Conservation (phyloP, 2,888 invertebrate species). For the Morpho helenor region DNA sequence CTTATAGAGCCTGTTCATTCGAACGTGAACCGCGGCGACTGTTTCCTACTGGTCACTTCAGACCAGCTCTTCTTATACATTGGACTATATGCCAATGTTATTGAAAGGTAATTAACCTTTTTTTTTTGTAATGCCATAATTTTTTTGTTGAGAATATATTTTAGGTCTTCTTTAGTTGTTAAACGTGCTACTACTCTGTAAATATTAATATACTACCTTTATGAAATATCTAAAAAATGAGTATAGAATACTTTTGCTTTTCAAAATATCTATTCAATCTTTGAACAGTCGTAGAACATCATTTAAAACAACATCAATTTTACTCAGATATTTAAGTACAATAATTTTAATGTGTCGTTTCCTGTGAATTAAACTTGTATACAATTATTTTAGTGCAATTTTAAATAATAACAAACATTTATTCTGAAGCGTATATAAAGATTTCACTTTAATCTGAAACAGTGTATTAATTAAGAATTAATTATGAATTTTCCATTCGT, state of each 20-base stretch:
- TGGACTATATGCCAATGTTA: conserved; percentile 94
- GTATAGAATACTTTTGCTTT: too few species aligned
- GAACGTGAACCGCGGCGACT: conserved; percentile 94
- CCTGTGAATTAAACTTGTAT: background rate
- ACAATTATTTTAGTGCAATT: background rate
- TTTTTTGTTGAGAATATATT: too few species aligned
- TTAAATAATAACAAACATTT: background rate
- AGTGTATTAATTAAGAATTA: background rate
- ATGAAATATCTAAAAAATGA: too few species aligned
- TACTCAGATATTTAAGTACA: background rate
- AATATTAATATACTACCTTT: too few species aligned
- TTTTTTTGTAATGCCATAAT: too few species aligned
- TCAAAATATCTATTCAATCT: too few species aligned
- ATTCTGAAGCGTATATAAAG: background rate
- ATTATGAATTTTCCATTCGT: conserved; percentile 4
- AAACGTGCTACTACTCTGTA: too few species aligned
- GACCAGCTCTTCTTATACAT: conserved; percentile 88
- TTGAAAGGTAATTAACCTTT: conserved; percentile 79
- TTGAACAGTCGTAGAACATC: too few species aligned
- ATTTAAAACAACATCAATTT: background rate
- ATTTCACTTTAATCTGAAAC: background rate
- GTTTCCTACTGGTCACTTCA: conserved; percentile 89
- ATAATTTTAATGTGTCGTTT: background rate
- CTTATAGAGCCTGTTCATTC: conserved; percentile 88
- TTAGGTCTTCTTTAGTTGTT: too few species aligned